phyloP scores from a whole-genome alignment of 2,113 vertebrate genomes.

The Plectropomus leopardus region DNA sequence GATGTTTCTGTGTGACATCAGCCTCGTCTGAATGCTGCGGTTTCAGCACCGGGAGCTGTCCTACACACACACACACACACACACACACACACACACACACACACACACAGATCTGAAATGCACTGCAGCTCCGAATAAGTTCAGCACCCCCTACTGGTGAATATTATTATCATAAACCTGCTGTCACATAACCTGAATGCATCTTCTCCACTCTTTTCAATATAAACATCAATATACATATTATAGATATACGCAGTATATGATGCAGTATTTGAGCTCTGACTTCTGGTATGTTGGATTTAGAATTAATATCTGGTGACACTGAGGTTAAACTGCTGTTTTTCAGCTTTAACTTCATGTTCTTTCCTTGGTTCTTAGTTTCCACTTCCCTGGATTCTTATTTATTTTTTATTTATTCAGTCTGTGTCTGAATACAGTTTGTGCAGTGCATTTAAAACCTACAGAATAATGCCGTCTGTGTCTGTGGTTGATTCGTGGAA shows the following conservation, averaged over 20 bases:
- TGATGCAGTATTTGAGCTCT: too few species aligned
- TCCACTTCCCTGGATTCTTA: background rate
- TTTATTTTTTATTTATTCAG: background rate
- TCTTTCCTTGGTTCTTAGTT: background rate
- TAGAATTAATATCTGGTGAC: background rate
- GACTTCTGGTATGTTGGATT: too few species aligned
- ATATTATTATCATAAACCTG: background rate
- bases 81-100: conserved; percentile 8
- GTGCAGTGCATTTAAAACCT: background rate
- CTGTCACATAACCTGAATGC: background rate
- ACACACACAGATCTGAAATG: background rate
- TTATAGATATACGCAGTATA: too few species aligned
- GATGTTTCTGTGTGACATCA: background rate
- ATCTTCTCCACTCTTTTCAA: background rate
- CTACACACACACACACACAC: conserved; percentile 23
- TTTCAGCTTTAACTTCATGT: too few species aligned
- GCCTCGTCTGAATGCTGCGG: conserved; percentile 10
- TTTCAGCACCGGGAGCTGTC: conserved; percentile 68
- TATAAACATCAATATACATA: too few species aligned
- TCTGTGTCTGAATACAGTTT: background rate
- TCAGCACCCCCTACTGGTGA: conserved; percentile 37
- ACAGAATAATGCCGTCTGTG: fast-evolving
- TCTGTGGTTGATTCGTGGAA: background rate
- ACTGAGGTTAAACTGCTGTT: background rate
- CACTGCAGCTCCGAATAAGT: background rate